Conservation (phyloP, 2,797 vertebrate genomes). For the Falco naumanni region DNA sequence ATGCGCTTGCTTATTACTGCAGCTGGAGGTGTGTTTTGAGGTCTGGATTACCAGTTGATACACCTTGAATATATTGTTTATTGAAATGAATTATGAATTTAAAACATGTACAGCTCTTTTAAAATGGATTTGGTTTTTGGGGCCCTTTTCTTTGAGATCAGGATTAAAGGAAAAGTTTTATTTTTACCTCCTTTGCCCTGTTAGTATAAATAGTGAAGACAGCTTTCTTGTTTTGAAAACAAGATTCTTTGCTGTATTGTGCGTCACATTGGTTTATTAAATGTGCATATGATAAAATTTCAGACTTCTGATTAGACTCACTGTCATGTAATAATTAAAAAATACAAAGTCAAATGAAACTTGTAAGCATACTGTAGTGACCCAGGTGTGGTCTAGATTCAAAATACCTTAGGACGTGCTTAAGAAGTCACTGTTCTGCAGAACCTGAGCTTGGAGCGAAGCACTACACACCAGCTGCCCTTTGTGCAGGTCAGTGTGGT, state of each 20-base stretch:
- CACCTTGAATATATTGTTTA: background rate
- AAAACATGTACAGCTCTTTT: background rate
- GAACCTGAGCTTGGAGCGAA: background rate
- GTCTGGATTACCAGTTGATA: background rate
- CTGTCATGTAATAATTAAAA: background rate
- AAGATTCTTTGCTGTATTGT: background rate
- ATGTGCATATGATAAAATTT: rapidly evolving
- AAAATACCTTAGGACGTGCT: background rate
- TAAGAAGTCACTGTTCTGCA: background rate
- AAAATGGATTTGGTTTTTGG: background rate
- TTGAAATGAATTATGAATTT: background rate
- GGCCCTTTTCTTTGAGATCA: background rate
- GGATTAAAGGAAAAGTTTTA: background rate
- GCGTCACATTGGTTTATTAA: background rate
- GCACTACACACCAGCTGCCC: background rate
- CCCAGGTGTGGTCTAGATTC: background rate
- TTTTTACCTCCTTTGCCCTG: background rate
- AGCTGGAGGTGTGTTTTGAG: background rate
- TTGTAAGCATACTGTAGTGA: background rate
- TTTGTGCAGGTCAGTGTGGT: rapidly evolving
- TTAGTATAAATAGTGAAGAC: background rate
- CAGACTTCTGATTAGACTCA: background rate
- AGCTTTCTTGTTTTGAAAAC: background rate
- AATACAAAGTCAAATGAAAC: background rate
- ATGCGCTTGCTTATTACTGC: background rate